Base-by-base conservation (phyloP, 2,113 vertebrate species). In the Stomatorhinus ivindoensis region DNA sequence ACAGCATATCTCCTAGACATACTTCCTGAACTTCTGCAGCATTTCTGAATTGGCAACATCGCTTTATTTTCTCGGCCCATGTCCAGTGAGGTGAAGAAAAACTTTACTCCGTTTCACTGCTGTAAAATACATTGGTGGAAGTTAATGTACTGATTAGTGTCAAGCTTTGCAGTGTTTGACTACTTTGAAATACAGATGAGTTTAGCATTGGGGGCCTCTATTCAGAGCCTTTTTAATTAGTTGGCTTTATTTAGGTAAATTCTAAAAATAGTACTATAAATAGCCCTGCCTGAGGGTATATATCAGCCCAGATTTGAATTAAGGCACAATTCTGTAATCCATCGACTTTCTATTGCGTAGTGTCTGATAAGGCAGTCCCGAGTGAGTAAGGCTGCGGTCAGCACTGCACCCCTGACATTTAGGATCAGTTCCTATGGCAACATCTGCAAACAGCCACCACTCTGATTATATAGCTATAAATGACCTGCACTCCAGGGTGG, bases 181-280 rank as follows among this genome's bases (percentile, higher is more conserved):
- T 80, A 80, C 35, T 35, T 80, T 42, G 31, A 42, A 39, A 42
- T 39, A 42, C 15, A 42, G 73, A 69, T 69, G 61, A 39, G 73
- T 80, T 80, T 42, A 42, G 35, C 73, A 42, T 42, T 80, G 73
- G 73, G 27, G 35, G 35, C 73, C 73, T 80, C 73, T 42, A 80
- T 80, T 80, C 73, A 80, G 35, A 42, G 73, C 73, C 31, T 80
- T 80, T 80, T 80, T 80, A 80, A 80, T 80, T 80, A 84, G 82
- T 24, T 84, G 82, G 44, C 82, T 84, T 84, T 44, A 84, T 84
- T 44, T 84, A 84, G 44, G 82, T 84, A 84, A 84, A 87, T 87
- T 50, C 31, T 39, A 87, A 53, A 31, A 53, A 53, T 87, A 87
- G 27, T 2, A 4, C 31, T 87, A 27, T 27, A 87, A 35, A 39